phyloP scores from a whole-genome alignment of 2,797 vertebrate species.

The Sylvilagus floridanus region DNA sequence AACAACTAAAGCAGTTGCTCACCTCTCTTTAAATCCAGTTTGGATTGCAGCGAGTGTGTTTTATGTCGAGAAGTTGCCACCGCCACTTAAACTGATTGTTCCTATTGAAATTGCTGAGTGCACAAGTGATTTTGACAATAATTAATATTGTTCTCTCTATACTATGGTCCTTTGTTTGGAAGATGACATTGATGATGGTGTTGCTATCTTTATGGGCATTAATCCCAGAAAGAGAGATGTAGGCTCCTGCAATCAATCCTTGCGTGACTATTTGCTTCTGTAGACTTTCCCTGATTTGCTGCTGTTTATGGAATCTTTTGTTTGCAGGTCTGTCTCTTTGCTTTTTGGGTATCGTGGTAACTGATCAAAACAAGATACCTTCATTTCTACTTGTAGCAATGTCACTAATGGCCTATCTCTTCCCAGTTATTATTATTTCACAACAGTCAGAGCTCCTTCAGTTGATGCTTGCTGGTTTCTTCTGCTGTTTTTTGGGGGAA shows the following conservation, averaged over 20 bases:
- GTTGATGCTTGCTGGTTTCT: neutral
- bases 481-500: neutral
- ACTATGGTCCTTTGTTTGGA: slow-evolving; percentile 79
- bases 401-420: neutral
- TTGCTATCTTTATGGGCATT: slow-evolving; percentile 78
- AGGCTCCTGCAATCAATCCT: slow-evolving; percentile 50
- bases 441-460: neutral
- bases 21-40: slow-evolving; percentile 86
- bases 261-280: slow-evolving; percentile 40
- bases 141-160: slow-evolving; percentile 80
- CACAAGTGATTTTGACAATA: slow-evolving; percentile 77
- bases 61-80: slow-evolving; percentile 83
- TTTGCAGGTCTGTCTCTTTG: slow-evolving; percentile 40
- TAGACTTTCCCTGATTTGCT: slow-evolving; percentile 56
- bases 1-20: slow-evolving; percentile 89
- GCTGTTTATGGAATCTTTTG: slow-evolving; percentile 41
- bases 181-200: slow-evolving; percentile 78
- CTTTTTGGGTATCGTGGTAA: slow-evolving; percentile 40
- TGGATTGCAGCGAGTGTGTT: slow-evolving; percentile 80
- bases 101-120: slow-evolving; percentile 81
- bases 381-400: neutral
- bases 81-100: slow-evolving; percentile 87
- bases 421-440: slow-evolving; percentile 29
- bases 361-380: slow-evolving; percentile 59
- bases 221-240: slow-evolving; percentile 74